Evolutionary conservation across 2,113 vertebrate species (phyloP), one percentile per base, ranked within the genome.

Genomic region (Balaenoptera acutorostrata): DNA sequence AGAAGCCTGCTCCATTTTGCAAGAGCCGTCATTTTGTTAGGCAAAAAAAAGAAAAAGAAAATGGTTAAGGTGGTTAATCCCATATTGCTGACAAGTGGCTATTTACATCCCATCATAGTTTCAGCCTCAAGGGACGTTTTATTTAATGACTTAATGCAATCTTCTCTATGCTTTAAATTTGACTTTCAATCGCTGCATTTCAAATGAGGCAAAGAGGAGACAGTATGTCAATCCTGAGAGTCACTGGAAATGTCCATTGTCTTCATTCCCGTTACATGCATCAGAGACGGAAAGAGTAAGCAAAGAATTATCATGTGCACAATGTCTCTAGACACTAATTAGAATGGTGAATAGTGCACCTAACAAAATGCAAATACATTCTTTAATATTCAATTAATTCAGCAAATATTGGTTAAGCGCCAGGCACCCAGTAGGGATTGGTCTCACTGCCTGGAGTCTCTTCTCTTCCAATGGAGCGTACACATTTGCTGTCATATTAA

Each of bases 351-450:
- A 57, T 80, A 96, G 63, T 83, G 44, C 83, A 96, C 87, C 97
- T 96, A 96, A 92, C 92, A 96, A 97, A 97, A 98, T 93, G 95
- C 93, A 97, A 97, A 98, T 96, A 90, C 63, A 95, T 63, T 86
- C 63, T 93, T 94, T 97, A 96, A 96, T 97, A 97, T 97, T 97
- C 92, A 97, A 96, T 97, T 97, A 97, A 97, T 96, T 97, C 85
- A 90, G 87, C 83, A 97, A 97, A 98, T 95, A 96, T 92, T 97
- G 81, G 78, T 92, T 84, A 97, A 93, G 75, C 9, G 7, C 74
- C 93, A 91, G 95, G 75, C 55, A 95, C 77, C 85, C 85, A 93
- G 92, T 96, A 97, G 93, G 57, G 69, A 89, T 57, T 96, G 86
- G 41, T 71, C 41, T 97, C 33, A 11, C 57, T 59, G 68, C 59